These are phyloP conservation scores for Poicephalus meyeri DNA, from an alignment of 2,113 vertebrate species.

Conservation along the genomic window DNA sequence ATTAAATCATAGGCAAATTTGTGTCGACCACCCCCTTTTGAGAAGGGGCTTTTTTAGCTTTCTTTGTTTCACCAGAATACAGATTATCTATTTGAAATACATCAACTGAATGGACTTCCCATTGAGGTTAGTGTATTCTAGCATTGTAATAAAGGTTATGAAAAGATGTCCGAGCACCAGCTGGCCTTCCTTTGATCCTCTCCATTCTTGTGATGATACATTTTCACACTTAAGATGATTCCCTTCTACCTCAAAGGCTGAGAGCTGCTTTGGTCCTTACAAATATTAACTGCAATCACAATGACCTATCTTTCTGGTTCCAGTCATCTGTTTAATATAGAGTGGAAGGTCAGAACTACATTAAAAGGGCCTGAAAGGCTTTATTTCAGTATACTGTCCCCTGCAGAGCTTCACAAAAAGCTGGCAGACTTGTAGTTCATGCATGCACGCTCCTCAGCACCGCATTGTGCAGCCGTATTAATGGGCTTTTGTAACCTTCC, in stretches of 20 bases:
- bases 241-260: conserved; percentile 67
- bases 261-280: conserved; percentile 67
- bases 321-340: conserved; percentile 71
- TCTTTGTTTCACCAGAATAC: conserved; percentile 61
- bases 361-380: conserved; percentile 61
- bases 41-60: not conserved
- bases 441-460: conserved; percentile 68
- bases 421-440: conserved; percentile 69
- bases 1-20: conserved; percentile 67
- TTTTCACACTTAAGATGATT: conserved; percentile 71
- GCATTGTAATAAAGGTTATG: conserved; percentile 67
- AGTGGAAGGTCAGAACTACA: conserved; percentile 67
- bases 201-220: conserved; percentile 68
- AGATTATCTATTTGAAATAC: conserved; percentile 61
- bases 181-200: conserved; percentile 68
- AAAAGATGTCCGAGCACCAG: conserved; percentile 69
- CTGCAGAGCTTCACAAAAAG: conserved; percentile 70
- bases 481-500: conserved; percentile 67
- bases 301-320: conserved; percentile 71
- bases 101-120: conserved; percentile 59
- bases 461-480: conserved; percentile 44
- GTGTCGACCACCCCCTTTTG: conserved; percentile 44
- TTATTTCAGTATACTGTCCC: conserved; percentile 60
- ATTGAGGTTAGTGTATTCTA: conserved; percentile 67
- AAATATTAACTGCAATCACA: conserved; percentile 69